Evolutionary conservation across 2,797 vertebrate genomes (phyloP).

Genomic region (Coccyzus lansbergi): DNA sequence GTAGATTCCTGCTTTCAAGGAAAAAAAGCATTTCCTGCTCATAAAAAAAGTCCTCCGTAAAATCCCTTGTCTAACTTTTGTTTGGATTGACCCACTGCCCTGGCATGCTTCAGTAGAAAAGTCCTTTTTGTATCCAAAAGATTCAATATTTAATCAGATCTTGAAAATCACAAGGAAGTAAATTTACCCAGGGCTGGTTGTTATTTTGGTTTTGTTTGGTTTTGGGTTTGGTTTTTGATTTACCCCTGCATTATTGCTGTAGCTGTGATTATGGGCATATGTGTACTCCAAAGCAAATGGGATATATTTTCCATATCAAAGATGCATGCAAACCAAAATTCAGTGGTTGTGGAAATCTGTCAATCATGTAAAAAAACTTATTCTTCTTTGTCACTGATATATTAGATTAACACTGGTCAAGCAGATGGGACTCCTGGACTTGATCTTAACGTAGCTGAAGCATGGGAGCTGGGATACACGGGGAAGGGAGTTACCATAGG

Average conservation of each 20-base stretch:
- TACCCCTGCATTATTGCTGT: background rate
- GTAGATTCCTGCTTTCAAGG: background rate
- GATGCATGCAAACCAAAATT: background rate
- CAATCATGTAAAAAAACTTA: conserved; percentile 37
- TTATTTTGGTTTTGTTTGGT: background rate
- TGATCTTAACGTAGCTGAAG: conserved; percentile 99
- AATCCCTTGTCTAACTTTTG: background rate
- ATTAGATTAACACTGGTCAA: conserved; percentile 98
- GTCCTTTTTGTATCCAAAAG: background rate
- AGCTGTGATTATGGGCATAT: background rate
- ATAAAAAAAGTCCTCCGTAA: background rate
- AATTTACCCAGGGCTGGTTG: background rate
- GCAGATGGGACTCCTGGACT: conserved; percentile 97
- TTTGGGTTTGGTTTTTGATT: background rate
- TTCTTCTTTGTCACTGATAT: conserved; percentile 54
- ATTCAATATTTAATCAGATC: background rate
- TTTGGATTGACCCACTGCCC: background rate
- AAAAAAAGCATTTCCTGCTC: background rate
- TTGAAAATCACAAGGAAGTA: background rate
- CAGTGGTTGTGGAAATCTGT: background rate
- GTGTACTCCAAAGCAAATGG: background rate
- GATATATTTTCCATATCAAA: background rate
- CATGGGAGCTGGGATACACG: conserved; percentile 96
- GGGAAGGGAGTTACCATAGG: conserved; percentile 97
- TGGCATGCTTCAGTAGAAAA: background rate